A percentile compares a stretch with the other conserved stretches of the same genome.
Conservation (phyloP, 1,140 invertebrate species). For the Plectus sambesii region DNA sequence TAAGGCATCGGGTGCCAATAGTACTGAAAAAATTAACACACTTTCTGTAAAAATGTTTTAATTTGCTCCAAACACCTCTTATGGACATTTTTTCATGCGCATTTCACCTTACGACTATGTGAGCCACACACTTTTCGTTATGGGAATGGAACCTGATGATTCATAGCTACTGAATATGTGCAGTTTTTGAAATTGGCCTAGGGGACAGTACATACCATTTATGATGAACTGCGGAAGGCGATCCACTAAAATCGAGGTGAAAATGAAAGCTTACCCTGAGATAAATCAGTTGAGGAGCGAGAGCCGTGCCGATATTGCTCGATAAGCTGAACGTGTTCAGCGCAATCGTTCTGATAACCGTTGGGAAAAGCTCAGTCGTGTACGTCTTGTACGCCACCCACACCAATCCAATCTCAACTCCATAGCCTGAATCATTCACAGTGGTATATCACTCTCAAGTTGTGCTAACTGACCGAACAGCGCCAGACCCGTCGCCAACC, state of each 20-base stretch:
- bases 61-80: too few species aligned
- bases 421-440: too few species aligned
- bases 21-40: conserved; percentile 17
- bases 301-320: conserved; percentile 20
- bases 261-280: conserved; percentile 8
- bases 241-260: conserved; percentile 2
- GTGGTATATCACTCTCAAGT: too few species aligned
- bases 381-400: conserved; percentile 33
- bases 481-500: conserved; percentile 17
- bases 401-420: conserved; percentile 20
- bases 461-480: too few species aligned
- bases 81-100: too few species aligned
- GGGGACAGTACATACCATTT: too few species aligned
- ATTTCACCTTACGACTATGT: too few species aligned
- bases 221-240: conserved; percentile 2
- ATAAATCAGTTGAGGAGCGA: conserved; percentile 24
- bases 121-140: too few species aligned
- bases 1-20: conserved; percentile 29
- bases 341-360: conserved; percentile 26
- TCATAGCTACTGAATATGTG: too few species aligned
- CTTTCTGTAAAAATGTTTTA: too few species aligned
- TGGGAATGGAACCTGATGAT: too few species aligned
- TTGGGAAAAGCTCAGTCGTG: conserved; percentile 30
- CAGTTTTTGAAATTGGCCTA: too few species aligned
- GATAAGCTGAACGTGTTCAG: conserved; percentile 24